phyloP scores from a whole-genome alignment of 1,140 invertebrate genomes.

The Aphaenogaster floridana region DNA sequence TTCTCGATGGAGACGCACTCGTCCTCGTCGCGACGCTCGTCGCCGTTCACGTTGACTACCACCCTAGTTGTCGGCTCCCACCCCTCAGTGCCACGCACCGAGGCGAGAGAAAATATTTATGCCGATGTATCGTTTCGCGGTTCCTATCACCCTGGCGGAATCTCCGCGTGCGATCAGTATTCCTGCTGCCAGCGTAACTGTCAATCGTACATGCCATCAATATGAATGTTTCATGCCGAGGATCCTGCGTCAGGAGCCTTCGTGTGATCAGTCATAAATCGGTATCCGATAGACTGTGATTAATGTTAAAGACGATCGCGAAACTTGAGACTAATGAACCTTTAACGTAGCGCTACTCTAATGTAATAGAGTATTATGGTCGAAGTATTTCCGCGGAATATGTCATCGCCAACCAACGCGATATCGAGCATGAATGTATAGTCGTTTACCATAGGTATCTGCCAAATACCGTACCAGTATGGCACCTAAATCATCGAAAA shows the following conservation, averaged over 20 bases:
- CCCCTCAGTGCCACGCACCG: not conserved
- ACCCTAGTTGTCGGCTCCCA: not conserved
- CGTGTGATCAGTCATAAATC: constrained; percentile 17
- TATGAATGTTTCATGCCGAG: constrained; percentile 29
- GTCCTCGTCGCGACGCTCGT: constrained; percentile 55
- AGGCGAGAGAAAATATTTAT: constrained; percentile 50
- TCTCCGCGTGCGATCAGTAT: constrained; percentile 34
- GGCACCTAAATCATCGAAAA: constrained; percentile 34
- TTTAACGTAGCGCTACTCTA: not conserved
- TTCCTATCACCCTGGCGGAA: constrained; percentile 3
- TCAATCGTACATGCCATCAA: constrained; percentile 23
- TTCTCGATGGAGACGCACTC: constrained; percentile 17
- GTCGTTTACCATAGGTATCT: constrained; percentile 6
- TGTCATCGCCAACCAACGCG: not conserved
- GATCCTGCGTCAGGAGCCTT: not conserved
- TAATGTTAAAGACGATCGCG: constrained; percentile 14
- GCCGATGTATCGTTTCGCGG: constrained; percentile 53
- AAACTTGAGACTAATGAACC: not conserved
- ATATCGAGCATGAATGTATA: not conserved
- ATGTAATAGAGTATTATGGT: not conserved
- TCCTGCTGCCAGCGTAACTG: constrained; percentile 25
- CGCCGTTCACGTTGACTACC: constrained; percentile 50
- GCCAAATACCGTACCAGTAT: not conserved
- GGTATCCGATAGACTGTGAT: constrained; percentile 11
- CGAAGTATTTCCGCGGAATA: not conserved